Evolutionary conservation across 2,797 vertebrate genomes (phyloP), one percentile per base, ranked within the genome.

Genomic region (Mormyrops attenuatus): DNA sequence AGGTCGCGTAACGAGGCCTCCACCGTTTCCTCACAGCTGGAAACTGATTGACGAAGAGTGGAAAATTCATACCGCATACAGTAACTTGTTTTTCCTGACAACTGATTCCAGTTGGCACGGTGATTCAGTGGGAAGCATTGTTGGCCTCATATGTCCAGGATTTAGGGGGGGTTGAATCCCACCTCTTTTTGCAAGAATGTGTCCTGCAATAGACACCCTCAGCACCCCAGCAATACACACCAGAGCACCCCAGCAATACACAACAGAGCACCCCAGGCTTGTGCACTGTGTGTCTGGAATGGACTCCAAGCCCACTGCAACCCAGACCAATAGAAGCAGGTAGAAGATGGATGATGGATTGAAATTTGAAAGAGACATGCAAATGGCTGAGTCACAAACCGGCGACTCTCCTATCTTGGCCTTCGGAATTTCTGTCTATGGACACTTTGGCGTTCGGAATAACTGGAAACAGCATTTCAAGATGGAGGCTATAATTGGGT

Each of bases 391-490:
- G 22, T 41, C 49, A 84, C 55, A n/a, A 26, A 86, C 57, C 82
- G 63, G 60, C 87, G 34, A 47, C 55, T 60, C 63, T 69, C 53
- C 84, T n/a, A 87, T 84, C 85, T 53, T 0, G 34, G 73, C 52
- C 20, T 5, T 41, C 85, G 69, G 73, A 87, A 63, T 89, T 85
- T n/a, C 90, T 88, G 90, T 89, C 80, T 47, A 88, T 66, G 90
- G 89, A 60, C 92, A 89, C 89, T 90, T 73, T 11, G 17, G 89
- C 66, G 90, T 60, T 90, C 2, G 90, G 91, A 93, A 94, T 94
- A 92, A 94, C 94, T 93, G 93, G 17, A 89, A 17, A 49, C 90
- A 89, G 89, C 93, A 91, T 93, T 94, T 92, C 93, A 90, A 93
- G 87, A 92, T n/a, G 86, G 90, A 11, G 0, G 41, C 34, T 91